Percentiles rank a stretch among this genome's conserved stretches.
Conservation (phyloP, 1,140 invertebrate species). For the Drosophila nannoptera region DNA sequence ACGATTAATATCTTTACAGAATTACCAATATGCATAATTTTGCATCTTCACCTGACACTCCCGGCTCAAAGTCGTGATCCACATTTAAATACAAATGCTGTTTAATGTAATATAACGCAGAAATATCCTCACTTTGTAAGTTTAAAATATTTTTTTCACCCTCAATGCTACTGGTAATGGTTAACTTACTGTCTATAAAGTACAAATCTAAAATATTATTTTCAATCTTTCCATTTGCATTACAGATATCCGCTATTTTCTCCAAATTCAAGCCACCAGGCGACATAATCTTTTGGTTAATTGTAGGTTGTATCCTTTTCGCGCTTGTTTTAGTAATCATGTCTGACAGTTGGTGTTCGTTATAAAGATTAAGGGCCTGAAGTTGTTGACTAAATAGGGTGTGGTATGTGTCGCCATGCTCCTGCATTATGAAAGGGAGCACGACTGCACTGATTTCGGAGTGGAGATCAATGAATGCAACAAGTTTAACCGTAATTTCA, state of each 20-base stretch:
- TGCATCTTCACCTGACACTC: neutral
- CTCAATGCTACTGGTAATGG: neutral
- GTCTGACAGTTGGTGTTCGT: neutral
- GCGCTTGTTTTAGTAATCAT: neutral
- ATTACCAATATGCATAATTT: conserved; percentile 36
- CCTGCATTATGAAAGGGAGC: conserved; percentile 36
- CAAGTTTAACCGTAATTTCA: conserved; percentile 37
- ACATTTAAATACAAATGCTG: conserved; percentile 41
- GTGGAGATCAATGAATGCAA: conserved; percentile 47
- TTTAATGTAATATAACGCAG: conserved; percentile 57
- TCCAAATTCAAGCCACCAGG: conserved; percentile 4
- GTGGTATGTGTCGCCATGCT: conserved; percentile 30
- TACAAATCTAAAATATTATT: conserved; percentile 30
- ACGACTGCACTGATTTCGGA: conserved; percentile 43
- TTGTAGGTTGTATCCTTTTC: neutral
- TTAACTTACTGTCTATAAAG: conserved; percentile 44
- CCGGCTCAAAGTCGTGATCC: neutral
- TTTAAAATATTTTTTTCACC: conserved; percentile 8
- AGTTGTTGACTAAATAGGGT: conserved; percentile 36
- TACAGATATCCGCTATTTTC: conserved; percentile 33
- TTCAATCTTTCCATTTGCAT: conserved; percentile 1
- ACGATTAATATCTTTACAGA: neutral
- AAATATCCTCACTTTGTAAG: conserved; percentile 43
- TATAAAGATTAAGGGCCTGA: conserved; percentile 4
- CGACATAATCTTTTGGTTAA: conserved; percentile 31